phyloP scores from a whole-genome alignment of 1,140 invertebrate genomes.

The Aporrectodea caliginosa region DNA sequence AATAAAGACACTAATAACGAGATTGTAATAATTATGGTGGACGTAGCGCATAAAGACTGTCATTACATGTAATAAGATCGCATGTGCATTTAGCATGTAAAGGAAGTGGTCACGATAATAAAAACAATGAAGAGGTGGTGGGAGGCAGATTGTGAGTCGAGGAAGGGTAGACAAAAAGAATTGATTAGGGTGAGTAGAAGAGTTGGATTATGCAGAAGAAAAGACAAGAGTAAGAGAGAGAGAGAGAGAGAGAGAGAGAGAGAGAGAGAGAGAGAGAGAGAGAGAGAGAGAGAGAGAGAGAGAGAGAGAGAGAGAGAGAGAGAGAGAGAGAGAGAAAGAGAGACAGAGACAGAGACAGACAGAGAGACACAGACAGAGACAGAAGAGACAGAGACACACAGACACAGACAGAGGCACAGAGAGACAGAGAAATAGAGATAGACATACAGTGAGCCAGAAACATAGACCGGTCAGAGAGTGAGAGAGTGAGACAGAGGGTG shows the following conservation, averaged over 20 bases:
- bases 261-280: conserved; percentile 1
- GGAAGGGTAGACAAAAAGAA: background rate
- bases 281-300: conserved; percentile 1
- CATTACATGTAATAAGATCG: background rate
- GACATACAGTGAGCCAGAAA: background rate
- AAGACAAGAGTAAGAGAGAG: background rate
- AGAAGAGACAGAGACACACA: background rate
- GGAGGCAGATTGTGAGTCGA: background rate
- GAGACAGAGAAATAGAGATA: background rate
- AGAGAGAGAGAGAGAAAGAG: background rate
- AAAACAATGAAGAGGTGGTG: background rate
- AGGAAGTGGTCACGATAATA: no score
- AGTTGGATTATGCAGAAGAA: background rate
- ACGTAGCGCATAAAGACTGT: background rate
- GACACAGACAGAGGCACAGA: background rate
- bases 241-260: background rate
- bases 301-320: background rate
- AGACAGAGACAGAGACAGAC: background rate
- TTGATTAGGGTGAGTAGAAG: background rate
- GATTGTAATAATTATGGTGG: no score
- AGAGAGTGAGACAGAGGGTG: no score
- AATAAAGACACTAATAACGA: background rate
- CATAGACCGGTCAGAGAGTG: no score
- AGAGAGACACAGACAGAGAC: background rate
- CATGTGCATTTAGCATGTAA: no score